These are phyloP conservation scores for Mellilla xanthometata DNA, from an alignment of 2,888 invertebrate genomes.

Conservation along the genomic window DNA sequence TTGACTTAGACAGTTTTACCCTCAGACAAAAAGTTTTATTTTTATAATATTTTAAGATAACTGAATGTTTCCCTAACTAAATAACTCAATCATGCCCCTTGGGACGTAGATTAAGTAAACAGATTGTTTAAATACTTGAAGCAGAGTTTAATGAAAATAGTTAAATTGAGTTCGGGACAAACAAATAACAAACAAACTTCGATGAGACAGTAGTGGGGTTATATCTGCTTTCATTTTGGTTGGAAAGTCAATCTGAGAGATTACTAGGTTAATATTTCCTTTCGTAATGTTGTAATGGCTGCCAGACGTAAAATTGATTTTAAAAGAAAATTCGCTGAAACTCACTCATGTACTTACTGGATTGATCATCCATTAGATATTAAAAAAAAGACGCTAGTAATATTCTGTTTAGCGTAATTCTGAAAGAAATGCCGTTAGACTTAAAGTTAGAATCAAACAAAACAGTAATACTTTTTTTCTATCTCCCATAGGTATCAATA, in stretches of 20 bases:
- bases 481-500: too few relatives aligned
- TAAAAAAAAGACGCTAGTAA: neutral
- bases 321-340: too few relatives aligned
- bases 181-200: conserved; percentile 14
- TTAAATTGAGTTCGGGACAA: conserved; percentile 22
- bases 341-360: too few relatives aligned
- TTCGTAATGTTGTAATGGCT: neutral
- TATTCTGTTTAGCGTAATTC: too few relatives aligned
- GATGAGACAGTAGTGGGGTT: conserved; percentile 2
- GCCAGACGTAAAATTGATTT: neutral
- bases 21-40: too few relatives aligned
- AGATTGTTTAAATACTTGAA: conserved; percentile 22
- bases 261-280: neutral
- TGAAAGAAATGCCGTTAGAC: too few relatives aligned
- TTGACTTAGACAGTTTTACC: too few relatives aligned
- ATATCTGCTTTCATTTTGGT: conserved; percentile 2
- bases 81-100: neutral
- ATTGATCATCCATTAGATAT: conserved; percentile 4
- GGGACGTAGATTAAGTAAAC: neutral
- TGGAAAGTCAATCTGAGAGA: neutral
- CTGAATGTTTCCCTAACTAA: too few relatives aligned
- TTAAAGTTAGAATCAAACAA: too few relatives aligned
- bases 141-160: conserved; percentile 30
- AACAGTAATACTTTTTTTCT: too few relatives aligned
- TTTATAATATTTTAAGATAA: too few relatives aligned